Conservation (phyloP, 2,113 vertebrate genomes). For the Scophthalmus maximus region DNA sequence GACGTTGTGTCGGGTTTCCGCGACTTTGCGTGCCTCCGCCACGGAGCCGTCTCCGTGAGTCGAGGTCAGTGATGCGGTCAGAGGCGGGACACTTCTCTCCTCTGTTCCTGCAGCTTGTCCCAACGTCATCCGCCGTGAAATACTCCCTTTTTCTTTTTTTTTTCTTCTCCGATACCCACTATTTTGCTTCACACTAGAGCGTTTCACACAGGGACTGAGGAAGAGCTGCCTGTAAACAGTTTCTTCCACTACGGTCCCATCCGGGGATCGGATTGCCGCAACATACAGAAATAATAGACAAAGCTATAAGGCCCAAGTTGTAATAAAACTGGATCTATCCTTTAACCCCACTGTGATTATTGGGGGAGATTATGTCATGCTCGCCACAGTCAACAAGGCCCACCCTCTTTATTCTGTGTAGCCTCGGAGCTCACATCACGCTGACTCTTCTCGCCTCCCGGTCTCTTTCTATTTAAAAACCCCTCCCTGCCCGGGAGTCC, state of each 20-base stretch:
- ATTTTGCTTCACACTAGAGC: background rate
- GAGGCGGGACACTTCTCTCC: conserved; percentile 16
- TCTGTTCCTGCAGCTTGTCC: no score
- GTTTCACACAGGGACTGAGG: background rate
- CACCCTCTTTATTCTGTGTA: conserved; percentile 5
- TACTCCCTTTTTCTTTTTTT: no score
- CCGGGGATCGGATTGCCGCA: no score
- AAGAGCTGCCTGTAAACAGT: no score
- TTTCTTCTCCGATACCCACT: no score
- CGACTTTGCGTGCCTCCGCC: no score
- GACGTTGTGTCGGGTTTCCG: conserved; percentile 35
- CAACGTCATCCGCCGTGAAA: no score
- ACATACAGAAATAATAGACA: background rate
- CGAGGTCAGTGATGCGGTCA: conserved; percentile 9
- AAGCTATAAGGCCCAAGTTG: background rate
- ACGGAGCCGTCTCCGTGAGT: background rate
- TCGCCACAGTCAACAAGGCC: conserved; percentile 5
- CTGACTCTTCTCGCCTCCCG: conserved; percentile 10
- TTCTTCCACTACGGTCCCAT: no score
- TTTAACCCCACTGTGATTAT: conserved; percentile 8
- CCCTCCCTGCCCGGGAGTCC: conserved; percentile 40
- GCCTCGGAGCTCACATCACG: conserved; percentile 2
- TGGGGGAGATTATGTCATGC: conserved; percentile 3
- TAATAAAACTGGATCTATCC: conserved; percentile 19
- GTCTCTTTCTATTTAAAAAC: conserved; percentile 68